phyloP scores from a whole-genome alignment of 2,888 invertebrate genomes.

The Diachrysia chrysitis region DNA sequence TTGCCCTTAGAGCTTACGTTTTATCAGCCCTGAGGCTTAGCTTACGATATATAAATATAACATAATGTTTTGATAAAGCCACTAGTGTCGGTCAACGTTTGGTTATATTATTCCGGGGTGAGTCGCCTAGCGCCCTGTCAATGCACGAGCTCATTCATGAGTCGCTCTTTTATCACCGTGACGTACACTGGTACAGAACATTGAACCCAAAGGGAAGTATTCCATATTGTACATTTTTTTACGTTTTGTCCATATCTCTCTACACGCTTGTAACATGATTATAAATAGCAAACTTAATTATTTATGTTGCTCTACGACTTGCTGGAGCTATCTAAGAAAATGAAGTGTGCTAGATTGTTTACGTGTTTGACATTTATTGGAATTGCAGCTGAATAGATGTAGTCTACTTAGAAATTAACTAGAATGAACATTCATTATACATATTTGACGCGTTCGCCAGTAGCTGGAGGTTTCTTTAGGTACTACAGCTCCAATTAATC shows the following conservation, averaged over 20 bases:
- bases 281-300: conserved; percentile 54
- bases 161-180: conserved; percentile 83
- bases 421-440: neutral
- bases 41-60: conserved; percentile 37
- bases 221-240: conserved; percentile 82
- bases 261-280: conserved; percentile 54
- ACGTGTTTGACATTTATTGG: conserved; percentile 12
- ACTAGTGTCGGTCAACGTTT: conserved; percentile 55
- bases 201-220: conserved; percentile 87
- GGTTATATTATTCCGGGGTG: conserved; percentile 76
- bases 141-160: conserved; percentile 82
- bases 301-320: conserved; percentile 16
- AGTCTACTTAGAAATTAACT: conserved; percentile 15
- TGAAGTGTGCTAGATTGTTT: neutral
- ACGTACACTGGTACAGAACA: conserved; percentile 79
- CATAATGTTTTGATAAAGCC: conserved; percentile 55
- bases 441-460: neutral
- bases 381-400: conserved; percentile 13
- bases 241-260: conserved; percentile 69
- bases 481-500: neutral
- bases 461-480: conserved; percentile 1
- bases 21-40: conserved; percentile 12
- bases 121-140: conserved; percentile 83
- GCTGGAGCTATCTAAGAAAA: neutral
- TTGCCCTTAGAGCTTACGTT: neutral